These are phyloP conservation scores for Teleiodes luculella DNA, from an alignment of 2,888 invertebrate species.

Conservation along the genomic window DNA sequence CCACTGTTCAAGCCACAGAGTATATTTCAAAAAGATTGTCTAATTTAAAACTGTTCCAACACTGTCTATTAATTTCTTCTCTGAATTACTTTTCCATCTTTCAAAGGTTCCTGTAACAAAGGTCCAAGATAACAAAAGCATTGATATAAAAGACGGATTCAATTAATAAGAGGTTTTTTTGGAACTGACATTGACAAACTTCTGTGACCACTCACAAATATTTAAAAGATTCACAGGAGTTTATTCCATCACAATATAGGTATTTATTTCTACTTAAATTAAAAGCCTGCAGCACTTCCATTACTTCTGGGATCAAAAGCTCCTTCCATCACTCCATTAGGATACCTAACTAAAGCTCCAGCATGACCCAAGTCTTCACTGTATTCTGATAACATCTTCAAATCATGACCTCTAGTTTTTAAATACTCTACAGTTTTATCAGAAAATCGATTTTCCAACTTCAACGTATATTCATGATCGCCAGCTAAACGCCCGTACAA, in stretches of 20 bases:
- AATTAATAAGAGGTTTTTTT: slow-evolving; percentile 6
- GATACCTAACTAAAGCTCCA: slow-evolving; percentile 57
- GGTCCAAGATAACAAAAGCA: slow-evolving; percentile 10
- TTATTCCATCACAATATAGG: too few species aligned
- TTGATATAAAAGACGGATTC: background rate
- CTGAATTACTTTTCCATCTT: slow-evolving; percentile 17
- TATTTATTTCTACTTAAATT: background rate
- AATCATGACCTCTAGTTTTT: slow-evolving; percentile 48
- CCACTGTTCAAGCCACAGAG: slow-evolving; percentile 53
- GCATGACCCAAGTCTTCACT: slow-evolving; percentile 54
- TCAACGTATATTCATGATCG: slow-evolving; percentile 36
- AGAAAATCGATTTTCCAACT: slow-evolving; percentile 54
- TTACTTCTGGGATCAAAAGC: slow-evolving; percentile 61
- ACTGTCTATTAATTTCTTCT: slow-evolving; percentile 39
- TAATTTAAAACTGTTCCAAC: slow-evolving; percentile 65
- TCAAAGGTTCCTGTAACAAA: slow-evolving; percentile 12
- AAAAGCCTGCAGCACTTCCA: slow-evolving; percentile 64
- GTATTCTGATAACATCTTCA: slow-evolving; percentile 43
- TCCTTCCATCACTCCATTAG: slow-evolving; percentile 58
- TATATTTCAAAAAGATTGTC: slow-evolving; percentile 71
- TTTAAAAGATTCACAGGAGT: too few species aligned
- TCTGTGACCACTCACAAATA: background rate
- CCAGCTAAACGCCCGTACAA: slow-evolving; percentile 46
- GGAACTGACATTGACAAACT: slow-evolving; percentile 8
- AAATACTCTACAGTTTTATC: slow-evolving; percentile 50